phyloP scores from a whole-genome alignment of 2,888 invertebrate species.

The Hemaris fuciformis region DNA sequence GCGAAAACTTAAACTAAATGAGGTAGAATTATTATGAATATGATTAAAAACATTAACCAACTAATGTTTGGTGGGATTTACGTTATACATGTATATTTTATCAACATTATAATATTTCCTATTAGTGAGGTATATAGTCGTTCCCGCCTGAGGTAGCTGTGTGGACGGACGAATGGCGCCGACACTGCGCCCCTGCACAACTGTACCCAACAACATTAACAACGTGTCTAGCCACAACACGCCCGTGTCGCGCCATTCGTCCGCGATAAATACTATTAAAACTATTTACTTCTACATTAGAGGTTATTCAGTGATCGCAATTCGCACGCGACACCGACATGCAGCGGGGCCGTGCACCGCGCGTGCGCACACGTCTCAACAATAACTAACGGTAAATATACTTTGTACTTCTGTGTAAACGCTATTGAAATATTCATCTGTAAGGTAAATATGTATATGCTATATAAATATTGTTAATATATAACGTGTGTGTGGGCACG shows the following conservation, averaged over 20 bases:
- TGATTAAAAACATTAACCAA: conserved; percentile 58
- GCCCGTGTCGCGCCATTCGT: background rate
- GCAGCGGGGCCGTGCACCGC: background rate
- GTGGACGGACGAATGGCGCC: conserved; percentile 20
- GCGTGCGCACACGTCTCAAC: conserved; percentile 7
- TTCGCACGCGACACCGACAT: background rate
- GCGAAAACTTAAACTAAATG: conserved; percentile 62
- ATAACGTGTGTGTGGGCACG: background rate
- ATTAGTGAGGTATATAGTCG: conserved; percentile 75
- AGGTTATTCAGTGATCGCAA: background rate
- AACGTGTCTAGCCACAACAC: conserved; percentile 9
- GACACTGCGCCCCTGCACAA: background rate
- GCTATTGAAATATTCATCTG: conserved; percentile 20
- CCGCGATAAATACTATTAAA: conserved; percentile 9
- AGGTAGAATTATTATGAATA: conserved; percentile 76
- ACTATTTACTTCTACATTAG: conserved; percentile 6
- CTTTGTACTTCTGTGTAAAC: conserved; percentile 20
- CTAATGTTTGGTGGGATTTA: conserved; percentile 79
- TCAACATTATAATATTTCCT: conserved; percentile 70
- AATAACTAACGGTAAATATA: conserved; percentile 18
- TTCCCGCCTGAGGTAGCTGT: conserved; percentile 70
- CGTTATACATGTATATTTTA: conserved; percentile 62
- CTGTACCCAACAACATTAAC: background rate
- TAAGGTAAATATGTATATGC: background rate
- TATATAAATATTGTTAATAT: background rate